phyloP scores from a whole-genome alignment of 1,140 invertebrate species.

The Gryllus bimaculatus region DNA sequence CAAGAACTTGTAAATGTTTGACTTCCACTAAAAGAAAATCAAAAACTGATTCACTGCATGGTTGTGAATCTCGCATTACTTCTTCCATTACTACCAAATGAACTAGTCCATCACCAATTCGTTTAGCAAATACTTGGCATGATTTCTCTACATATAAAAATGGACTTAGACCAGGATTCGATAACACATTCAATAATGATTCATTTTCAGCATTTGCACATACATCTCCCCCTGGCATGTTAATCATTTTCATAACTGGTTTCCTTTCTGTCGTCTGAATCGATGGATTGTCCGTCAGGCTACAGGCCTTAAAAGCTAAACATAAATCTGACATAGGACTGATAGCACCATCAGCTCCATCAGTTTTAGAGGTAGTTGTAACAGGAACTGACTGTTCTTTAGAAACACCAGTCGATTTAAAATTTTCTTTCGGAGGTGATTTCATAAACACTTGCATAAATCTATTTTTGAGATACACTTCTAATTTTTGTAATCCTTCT shows the following conservation, averaged over 20 bases:
- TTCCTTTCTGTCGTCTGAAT: neutral
- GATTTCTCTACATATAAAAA: conserved; percentile 53
- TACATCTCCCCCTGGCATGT: neutral
- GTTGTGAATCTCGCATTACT: conserved; percentile 23
- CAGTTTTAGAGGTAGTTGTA: neutral
- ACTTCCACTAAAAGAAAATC: conserved; percentile 47
- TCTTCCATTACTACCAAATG: conserved; percentile 32
- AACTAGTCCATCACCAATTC: conserved; percentile 42
- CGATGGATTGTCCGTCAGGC: neutral
- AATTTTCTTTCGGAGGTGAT: neutral
- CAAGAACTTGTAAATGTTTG: conserved; percentile 53
- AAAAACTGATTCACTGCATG: conserved; percentile 18
- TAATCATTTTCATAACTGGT: neutral
- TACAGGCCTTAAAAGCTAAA: conserved; percentile 17
- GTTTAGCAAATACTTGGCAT: conserved; percentile 54
- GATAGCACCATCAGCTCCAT: neutral
- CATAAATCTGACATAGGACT: conserved; percentile 21
- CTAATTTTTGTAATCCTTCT: conserved; percentile 61
- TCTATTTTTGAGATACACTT: conserved; percentile 56
- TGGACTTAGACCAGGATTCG: conserved; percentile 38
- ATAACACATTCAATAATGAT: conserved; percentile 18
- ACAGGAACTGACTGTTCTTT: neutral
- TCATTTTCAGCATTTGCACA: conserved; percentile 18
- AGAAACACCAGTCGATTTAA: neutral
- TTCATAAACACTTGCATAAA: conserved; percentile 20